Conservation (phyloP, 2,888 invertebrate species). For the Campoletis raptor region DNA sequence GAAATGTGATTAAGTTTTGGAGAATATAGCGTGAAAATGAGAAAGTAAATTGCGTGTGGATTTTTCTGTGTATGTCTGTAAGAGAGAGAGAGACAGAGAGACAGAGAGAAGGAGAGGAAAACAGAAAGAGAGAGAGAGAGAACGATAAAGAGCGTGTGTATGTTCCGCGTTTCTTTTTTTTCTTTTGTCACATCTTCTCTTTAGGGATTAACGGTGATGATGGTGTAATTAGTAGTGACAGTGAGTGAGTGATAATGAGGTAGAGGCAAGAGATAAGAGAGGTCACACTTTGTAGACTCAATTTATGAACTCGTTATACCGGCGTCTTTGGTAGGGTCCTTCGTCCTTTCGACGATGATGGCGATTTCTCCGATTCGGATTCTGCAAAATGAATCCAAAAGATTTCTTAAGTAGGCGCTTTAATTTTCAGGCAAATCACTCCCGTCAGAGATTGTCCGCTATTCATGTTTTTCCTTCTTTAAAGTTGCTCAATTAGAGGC, state of each 20-base stretch:
- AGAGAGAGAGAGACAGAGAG: slow-evolving; percentile 13
- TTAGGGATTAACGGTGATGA: slow-evolving; percentile 16
- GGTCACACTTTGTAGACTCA: slow-evolving; percentile 87
- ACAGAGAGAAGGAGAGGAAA: slow-evolving; percentile 32
- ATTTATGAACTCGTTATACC: slow-evolving; percentile 91
- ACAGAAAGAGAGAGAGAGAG: slow-evolving; percentile 35
- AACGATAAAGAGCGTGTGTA: slow-evolving; percentile 8
- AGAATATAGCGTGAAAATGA: slow-evolving; percentile 10
- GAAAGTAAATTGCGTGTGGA: background rate
- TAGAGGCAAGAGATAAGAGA: slow-evolving; percentile 85
- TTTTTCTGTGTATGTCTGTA: background rate
- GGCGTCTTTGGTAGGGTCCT: slow-evolving; percentile 98
- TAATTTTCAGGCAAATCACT: background rate
- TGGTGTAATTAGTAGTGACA: slow-evolving; percentile 28
- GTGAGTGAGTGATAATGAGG: slow-evolving; percentile 43
- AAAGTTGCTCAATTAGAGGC: background rate
- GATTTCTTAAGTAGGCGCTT: slow-evolving; percentile 6
- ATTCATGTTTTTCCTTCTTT: background rate
- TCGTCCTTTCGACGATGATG: slow-evolving; percentile 93
- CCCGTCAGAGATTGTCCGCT: background rate
- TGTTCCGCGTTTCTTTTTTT: background rate
- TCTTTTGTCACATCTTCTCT: background rate
- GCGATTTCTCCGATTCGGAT: slow-evolving; percentile 94
- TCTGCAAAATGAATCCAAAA: slow-evolving; percentile 87
- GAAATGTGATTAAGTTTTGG: background rate